Percentiles rank a stretch among this genome's conserved stretches.
phyloP scores from a whole-genome alignment of 2,797 vertebrate genomes.

The Oreonectes daqikongensis region DNA sequence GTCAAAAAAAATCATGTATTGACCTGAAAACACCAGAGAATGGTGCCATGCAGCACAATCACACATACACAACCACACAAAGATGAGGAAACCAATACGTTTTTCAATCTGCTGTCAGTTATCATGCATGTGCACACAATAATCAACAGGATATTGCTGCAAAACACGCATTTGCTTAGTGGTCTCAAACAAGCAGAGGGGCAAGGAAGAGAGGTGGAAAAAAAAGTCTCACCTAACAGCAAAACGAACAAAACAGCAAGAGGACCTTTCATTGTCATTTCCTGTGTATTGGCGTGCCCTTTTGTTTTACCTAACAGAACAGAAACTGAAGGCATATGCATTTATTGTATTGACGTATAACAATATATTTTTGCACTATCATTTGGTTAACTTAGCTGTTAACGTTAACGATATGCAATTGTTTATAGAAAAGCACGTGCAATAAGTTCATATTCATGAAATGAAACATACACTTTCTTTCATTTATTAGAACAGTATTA shows the following conservation, averaged over 20 bases:
- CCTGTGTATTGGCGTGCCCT: slow-evolving; percentile 3
- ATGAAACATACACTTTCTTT: background rate
- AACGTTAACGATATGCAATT: background rate
- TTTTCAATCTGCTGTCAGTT: background rate
- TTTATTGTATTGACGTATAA: background rate
- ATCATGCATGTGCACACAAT: no score
- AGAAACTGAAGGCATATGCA: background rate
- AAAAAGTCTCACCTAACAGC: slow-evolving; percentile 62
- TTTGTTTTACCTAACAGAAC: slow-evolving; percentile 4
- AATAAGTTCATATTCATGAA: background rate
- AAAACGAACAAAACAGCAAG: slow-evolving; percentile 35
- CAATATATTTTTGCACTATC: background rate
- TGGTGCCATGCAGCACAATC: background rate
- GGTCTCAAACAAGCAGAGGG: slow-evolving; percentile 23
- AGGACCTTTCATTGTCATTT: slow-evolving; percentile 59
- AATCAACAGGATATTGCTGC: slow-evolving; percentile 46
- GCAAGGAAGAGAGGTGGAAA: background rate
- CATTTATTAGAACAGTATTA: background rate
- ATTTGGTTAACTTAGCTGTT: no score
- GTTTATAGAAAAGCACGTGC: background rate
- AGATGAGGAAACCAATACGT: background rate
- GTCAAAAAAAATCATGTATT: background rate
- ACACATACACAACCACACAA: background rate
- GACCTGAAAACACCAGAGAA: background rate
- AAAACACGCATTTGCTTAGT: slow-evolving; percentile 17